Conservation (phyloP, 2,888 invertebrate genomes). For the Thymelicus sylvestris region DNA sequence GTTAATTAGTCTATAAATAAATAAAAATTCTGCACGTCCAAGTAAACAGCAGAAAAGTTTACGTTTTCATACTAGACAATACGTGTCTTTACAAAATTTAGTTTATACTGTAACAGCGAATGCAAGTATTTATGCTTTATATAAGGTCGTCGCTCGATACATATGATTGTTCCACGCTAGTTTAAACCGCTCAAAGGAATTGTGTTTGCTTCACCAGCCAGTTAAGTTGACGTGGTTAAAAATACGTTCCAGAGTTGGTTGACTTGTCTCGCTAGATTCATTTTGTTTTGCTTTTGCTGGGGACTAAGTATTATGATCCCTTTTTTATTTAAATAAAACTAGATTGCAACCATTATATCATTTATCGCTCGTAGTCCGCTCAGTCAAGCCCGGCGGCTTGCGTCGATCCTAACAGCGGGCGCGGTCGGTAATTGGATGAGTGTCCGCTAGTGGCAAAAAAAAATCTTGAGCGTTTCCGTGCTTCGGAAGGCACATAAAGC, state of each 20-base stretch:
- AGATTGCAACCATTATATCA: no score
- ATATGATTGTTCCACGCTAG: constrained; percentile 41
- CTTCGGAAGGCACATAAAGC: no score
- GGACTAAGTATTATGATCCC: neutral
- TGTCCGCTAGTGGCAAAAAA: no score
- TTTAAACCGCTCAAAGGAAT: constrained; percentile 28
- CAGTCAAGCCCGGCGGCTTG: no score
- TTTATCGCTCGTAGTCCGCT: no score
- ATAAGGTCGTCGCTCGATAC: constrained; percentile 43
- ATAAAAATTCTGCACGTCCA: neutral
- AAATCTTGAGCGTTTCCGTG: no score
- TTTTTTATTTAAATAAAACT: no score
- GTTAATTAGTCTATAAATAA: no score
- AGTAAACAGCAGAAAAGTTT: neutral
- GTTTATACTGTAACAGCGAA: constrained; percentile 7
- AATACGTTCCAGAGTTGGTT: constrained; percentile 35
- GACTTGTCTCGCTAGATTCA: constrained; percentile 5
- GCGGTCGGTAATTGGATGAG: no score
- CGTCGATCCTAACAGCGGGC: no score
- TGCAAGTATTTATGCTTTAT: constrained; percentile 34
- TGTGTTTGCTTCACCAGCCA: constrained; percentile 38
- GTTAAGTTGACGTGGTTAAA: constrained; percentile 38
- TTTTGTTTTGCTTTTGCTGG: neutral
- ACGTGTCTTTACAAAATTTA: neutral
- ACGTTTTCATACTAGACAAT: neutral